Evolutionary conservation across 2,888 invertebrate species (phyloP).

Genomic region (Adelphocoris suturalis): DNA sequence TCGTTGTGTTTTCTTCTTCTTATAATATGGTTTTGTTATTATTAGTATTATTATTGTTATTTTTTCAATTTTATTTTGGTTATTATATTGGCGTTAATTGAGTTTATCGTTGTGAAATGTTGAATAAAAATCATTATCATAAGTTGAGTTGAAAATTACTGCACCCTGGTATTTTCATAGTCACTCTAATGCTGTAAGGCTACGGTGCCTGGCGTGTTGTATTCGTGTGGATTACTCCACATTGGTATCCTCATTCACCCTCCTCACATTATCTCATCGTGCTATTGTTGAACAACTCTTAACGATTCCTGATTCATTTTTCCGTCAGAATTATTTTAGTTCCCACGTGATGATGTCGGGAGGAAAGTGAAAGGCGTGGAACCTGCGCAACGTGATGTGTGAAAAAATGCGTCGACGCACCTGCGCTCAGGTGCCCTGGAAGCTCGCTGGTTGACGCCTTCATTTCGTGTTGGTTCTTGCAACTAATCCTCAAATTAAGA

Average conservation of each 20-base stretch:
- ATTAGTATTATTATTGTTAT: too few relatives aligned
- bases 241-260: neutral
- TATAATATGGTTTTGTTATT: too few relatives aligned
- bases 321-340: slow-evolving; percentile 12
- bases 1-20: too few relatives aligned
- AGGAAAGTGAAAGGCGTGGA: slow-evolving; percentile 56
- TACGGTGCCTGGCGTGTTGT: too few relatives aligned
- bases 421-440: neutral
- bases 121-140: too few relatives aligned
- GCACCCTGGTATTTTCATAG: too few relatives aligned
- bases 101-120: too few relatives aligned
- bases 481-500: neutral
- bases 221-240: neutral
- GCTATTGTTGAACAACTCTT: slow-evolving; percentile 41
- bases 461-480: neutral
- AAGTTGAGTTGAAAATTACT: too few relatives aligned
- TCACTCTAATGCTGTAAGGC: too few relatives aligned
- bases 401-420: neutral
- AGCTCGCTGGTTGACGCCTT: neutral
- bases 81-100: too few relatives aligned
- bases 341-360: slow-evolving; percentile 41
- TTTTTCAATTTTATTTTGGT: too few relatives aligned
- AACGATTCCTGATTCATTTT: slow-evolving; percentile 30
- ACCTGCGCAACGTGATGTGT: neutral
- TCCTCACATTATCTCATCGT: slow-evolving; percentile 29